A percentile compares a stretch with the other conserved stretches of the same genome.
phyloP scores from a whole-genome alignment of 2,888 invertebrate species.

The Protophormia terraenovae region DNA sequence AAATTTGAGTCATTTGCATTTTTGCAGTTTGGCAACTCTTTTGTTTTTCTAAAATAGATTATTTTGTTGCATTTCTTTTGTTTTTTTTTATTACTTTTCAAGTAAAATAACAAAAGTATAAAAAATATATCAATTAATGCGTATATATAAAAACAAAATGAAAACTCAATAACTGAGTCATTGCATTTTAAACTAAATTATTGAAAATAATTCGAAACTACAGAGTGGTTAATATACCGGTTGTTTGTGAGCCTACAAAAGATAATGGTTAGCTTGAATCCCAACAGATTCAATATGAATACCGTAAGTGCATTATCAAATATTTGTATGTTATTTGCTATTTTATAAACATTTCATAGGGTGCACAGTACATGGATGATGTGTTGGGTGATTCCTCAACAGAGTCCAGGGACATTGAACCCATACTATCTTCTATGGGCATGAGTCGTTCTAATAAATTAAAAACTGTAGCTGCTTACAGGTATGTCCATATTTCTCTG shows the following conservation, averaged over 20 bases:
- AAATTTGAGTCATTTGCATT: not conserved
- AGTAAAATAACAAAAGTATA: not conserved
- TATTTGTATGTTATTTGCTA: not conserved
- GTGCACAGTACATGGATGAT: conserved; percentile 73
- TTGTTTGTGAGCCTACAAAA: not conserved
- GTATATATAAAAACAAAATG: conserved; percentile 4
- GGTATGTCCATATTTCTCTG: conserved; percentile 71
- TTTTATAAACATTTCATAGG: conserved; percentile 61
- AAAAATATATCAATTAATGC: not conserved
- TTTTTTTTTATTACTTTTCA: not conserved
- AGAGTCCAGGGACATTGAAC: conserved; percentile 75
- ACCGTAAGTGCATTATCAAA: conserved; percentile 67
- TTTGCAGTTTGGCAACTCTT: not conserved
- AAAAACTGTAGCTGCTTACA: conserved; percentile 78
- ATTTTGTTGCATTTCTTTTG: conserved; percentile 19
- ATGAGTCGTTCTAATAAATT: conserved; percentile 75
- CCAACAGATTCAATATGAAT: conserved; percentile 71
- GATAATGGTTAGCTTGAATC: conserved; percentile 66
- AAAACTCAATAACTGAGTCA: conserved; percentile 39
- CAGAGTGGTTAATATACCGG: not conserved
- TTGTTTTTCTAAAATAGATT: not conserved
- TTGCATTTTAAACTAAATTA: not conserved
- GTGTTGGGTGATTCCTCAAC: conserved; percentile 58
- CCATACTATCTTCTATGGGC: conserved; percentile 76
- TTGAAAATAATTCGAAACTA: not conserved